Evolutionary conservation across 2,888 invertebrate genomes (phyloP).

Genomic region (Oxyscelio sp.): DNA sequence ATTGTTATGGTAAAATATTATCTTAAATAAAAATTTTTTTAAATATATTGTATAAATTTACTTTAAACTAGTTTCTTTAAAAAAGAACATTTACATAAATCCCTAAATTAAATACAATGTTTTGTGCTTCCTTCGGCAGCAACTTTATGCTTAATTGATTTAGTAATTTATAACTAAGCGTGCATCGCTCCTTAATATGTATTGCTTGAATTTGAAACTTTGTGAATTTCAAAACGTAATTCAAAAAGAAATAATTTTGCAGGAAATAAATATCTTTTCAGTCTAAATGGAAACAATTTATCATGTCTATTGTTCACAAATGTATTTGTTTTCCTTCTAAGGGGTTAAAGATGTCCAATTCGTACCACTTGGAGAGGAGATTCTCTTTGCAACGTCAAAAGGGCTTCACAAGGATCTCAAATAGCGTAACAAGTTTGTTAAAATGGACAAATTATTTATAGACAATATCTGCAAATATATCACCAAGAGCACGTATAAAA

Average conservation of each 20-base stretch:
- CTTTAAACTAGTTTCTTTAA: background rate
- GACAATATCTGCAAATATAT: background rate
- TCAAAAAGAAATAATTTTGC: slow-evolving; percentile 7
- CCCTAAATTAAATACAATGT: slow-evolving; percentile 49
- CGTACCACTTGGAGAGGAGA: slow-evolving; percentile 32
- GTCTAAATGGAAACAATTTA: slow-evolving; percentile 40
- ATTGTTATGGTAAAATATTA: background rate
- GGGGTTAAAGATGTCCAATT: slow-evolving; percentile 31
- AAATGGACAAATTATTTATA: background rate
- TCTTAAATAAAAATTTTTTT: background rate
- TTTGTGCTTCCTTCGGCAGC: slow-evolving; percentile 17
- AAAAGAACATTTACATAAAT: slow-evolving; percentile 15
- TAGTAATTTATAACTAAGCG: slow-evolving; percentile 44
- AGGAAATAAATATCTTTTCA: background rate
- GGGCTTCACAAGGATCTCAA: background rate
- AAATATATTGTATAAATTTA: background rate
- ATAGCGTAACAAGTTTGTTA: background rate
- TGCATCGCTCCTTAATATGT: slow-evolving; percentile 35
- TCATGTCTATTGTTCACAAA: slow-evolving; percentile 36
- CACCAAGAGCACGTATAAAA: background rate
- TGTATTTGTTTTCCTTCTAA: slow-evolving; percentile 38
- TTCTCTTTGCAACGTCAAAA: background rate
- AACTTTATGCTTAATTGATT: slow-evolving; percentile 40
- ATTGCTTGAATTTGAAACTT: too few relatives aligned
- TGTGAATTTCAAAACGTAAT: slow-evolving; percentile 7